These are phyloP conservation scores for Ephestia elutella DNA, from an alignment of 1,140 invertebrate species.

Conservation along the genomic window DNA sequence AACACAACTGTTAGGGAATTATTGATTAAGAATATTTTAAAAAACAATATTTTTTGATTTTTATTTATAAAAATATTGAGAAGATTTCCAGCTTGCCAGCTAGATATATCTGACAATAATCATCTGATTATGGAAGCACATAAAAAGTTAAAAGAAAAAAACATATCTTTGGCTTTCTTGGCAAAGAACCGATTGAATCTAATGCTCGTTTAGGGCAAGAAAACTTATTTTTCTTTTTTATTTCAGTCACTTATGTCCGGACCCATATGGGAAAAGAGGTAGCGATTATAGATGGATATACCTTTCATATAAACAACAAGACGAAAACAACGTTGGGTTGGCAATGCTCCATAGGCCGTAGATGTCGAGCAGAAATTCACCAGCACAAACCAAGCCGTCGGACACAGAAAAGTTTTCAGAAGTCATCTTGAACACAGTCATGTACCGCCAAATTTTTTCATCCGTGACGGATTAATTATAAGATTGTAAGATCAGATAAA, in stretches of 20 bases:
- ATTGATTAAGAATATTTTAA: too few relatives aligned
- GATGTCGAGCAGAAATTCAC: neutral
- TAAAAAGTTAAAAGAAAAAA: too few relatives aligned
- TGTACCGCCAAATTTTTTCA: slow-evolving; percentile 18
- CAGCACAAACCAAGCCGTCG: neutral
- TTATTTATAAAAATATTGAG: too few relatives aligned
- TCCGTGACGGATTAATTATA: slow-evolving; percentile 8
- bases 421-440: slow-evolving; percentile 23
- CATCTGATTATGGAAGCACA: too few relatives aligned
- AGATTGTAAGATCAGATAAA: neutral
- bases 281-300: slow-evolving; percentile 22
- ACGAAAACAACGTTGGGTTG: neutral
- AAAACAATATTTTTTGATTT: too few relatives aligned
- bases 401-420: neutral
- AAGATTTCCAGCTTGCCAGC: too few relatives aligned
- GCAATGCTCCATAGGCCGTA: neutral
- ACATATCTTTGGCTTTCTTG: too few relatives aligned
- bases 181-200: too few relatives aligned
- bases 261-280: slow-evolving; percentile 16
- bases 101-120: too few relatives aligned
- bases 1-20: too few relatives aligned
- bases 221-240: neutral
- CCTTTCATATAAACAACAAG: slow-evolving; percentile 17
- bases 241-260: slow-evolving; percentile 17
- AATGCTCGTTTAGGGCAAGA: too few relatives aligned